Percentiles rank a stretch among this genome's conserved stretches.
phyloP scores from a whole-genome alignment of 2,113 vertebrate genomes.

The Phoxinus phoxinus region DNA sequence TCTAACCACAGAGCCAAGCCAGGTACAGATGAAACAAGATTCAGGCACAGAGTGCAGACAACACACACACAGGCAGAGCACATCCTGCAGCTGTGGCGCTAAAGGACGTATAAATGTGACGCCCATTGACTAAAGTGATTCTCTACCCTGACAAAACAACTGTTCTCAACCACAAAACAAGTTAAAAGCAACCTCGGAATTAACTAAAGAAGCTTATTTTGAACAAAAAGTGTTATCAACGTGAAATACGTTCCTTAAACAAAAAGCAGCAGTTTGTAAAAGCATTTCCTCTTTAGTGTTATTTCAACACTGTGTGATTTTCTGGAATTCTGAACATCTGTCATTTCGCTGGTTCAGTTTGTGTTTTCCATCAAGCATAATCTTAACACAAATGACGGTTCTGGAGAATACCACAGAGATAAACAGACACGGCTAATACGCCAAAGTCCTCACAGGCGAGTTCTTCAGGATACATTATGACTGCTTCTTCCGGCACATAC shows the following conservation, averaged over 20 bases:
- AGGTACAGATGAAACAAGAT: conserved; percentile 48
- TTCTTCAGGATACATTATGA: conserved; percentile 22
- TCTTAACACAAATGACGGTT: conserved; percentile 40
- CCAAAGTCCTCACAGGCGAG: conserved; percentile 16
- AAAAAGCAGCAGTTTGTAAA: not conserved
- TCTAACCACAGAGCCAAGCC: conserved; percentile 55
- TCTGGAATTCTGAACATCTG: conserved; percentile 44
- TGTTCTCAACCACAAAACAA: not conserved
- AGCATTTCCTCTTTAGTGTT: conserved; percentile 8
- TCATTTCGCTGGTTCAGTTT: conserved; percentile 20
- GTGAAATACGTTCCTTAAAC: not conserved
- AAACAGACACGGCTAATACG: conserved; percentile 41
- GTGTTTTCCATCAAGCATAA: conserved; percentile 46
- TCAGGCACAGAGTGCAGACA: conserved; percentile 41
- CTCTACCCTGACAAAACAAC: conserved; percentile 16
- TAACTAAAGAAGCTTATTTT: not conserved
- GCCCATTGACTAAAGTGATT: conserved; percentile 8
- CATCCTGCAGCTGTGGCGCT: conserved; percentile 65
- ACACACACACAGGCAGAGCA: conserved; percentile 54
- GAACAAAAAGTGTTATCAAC: not conserved
- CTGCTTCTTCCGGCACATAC: conserved; percentile 5
- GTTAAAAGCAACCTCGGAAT: not conserved
- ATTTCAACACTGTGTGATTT: conserved; percentile 18
- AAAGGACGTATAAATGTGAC: conserved; percentile 2
- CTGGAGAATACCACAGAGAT: conserved; percentile 53